Evolutionary conservation across 2,797 vertebrate species (phyloP), one percentile per base, ranked within the genome.

Genomic region (Mycteria americana): DNA sequence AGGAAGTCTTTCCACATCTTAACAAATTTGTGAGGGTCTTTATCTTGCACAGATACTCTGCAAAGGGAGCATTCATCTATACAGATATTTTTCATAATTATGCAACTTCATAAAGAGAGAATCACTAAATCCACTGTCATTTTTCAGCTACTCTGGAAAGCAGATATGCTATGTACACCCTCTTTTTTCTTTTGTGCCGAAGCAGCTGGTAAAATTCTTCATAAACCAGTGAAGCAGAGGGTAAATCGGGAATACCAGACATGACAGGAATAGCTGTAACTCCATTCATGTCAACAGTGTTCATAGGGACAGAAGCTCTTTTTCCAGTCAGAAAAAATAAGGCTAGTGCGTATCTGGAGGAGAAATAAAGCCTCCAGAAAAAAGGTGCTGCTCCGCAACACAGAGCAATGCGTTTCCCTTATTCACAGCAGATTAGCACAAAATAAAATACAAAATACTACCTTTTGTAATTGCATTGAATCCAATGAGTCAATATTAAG

Each of bases 321-420:
- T 74, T 83, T 67, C 91, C 75, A 93, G 87, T 83, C 89, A 89
- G 56, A 93, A 96, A 72, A 96, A 96, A 89, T 95, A 94, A 95
- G 72, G 60, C 68, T 92, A 68, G 33, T 51, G 56, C 45, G 13
- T 82, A 89, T 80, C 93, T 50, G 37, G 43, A 89, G 67, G 68
- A 79, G 75, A 89, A 95, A 82, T 63, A 92, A 87, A 87, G 81
- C 84, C 92, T 96, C 48, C 70, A 85, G 84, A 67, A 89, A 91
- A 92, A 85, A 79, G 3, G 51, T 77, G 69, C 33, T 39, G 37
- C 65, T 93, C 69, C 9, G 8, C 70, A 85, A 70, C 53, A 79
- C 22, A 45, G 46, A 91, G 67, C 31, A 89, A 48, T 56, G 31
- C 14, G 41, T n/a, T 67, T 79, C 37, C 18, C 50, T 82, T 92